Base-by-base conservation (phyloP, 2,888 invertebrate genomes). In the Cotesia congregata region DNA sequence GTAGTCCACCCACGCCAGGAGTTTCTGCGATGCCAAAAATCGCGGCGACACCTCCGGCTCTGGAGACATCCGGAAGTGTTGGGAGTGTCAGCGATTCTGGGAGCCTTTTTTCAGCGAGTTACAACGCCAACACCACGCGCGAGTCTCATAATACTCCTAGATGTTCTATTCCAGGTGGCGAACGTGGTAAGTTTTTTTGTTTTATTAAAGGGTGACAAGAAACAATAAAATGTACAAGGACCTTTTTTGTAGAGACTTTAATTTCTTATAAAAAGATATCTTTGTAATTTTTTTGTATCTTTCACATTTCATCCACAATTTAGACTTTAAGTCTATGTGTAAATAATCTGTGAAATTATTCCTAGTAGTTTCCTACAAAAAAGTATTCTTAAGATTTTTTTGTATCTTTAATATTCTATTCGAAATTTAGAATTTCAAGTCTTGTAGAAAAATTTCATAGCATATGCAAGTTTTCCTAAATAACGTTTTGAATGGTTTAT, bases 31-130 rank as follows among this genome's bases (percentile, higher is more conserved):
- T 88, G 17, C 88, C 87, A 6, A 84, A 86, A 65, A 88, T 88
- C 74, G 83, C 86, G 5, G 87, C 91, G 77, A 85, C 89, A 5
- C 88, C 91, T 60, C 90, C 91, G 3, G 90, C 90, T 7, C 89
- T 89, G 1, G 87, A 85, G 30, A 86, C 88, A n/a, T 88, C 88
- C 3, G 86, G 86, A 1, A 88, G 88, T 86, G 85, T 88, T 77
- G 83, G 89, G 83, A 87, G 89, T 88, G 82, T 89, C 87, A 87
- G 90, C 85, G 90, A 90, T 86, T 82, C 87, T 83, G 85, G 90
- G 88, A 89, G 91, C 87, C 86, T 91, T 83, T 85, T 91, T 87
- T 78, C 90, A 84, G 84, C 90, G 82, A 84, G 91, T 85, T 87
- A 88, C 86, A 87, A 88, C 85, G 74, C 83, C 73, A 86, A 85